Evolutionary conservation across 1,140 invertebrate species (phyloP), one percentile per base, ranked within the genome.

Genomic region (Bombus terrestris): DNA sequence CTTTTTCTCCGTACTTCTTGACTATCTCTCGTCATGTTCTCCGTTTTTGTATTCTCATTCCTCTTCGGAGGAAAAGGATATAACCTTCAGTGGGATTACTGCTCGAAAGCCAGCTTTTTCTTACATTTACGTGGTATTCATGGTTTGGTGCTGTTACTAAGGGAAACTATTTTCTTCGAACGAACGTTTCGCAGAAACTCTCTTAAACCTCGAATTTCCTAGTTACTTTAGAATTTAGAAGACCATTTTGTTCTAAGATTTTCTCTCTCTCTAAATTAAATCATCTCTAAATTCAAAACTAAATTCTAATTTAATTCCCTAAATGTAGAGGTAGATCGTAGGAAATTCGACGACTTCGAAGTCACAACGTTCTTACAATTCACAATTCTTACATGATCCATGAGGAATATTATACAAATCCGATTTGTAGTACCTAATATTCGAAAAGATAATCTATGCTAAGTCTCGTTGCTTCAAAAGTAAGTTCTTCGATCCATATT

Each of bases 151-250:
- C 39, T 72, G 71, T 59, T 41, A 37, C 78, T 62, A 41, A 73
- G 68, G 72, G 62, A 79, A 82, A 75, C 59, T 37, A n/a, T 85
- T 90, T 90, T 90, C 89, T 90, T 59, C 66, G 89, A 90, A 90
- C 59, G 28, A 53, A 71, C 15, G 43, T 37, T 89, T 87, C 81
- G 47, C 62, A 76, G 88, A 90, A 86, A 62, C 66, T 3, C 79
- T 73, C n/a, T 68, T 62, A n/a, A 1, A n/a, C 22, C 68, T 22
- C 0, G 22, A 43, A 43, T 12, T 39, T 28, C 3, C 8, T 37
- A 35, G 53, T 37, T n/a, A 18, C 57, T 66, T 18, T 32, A 66
- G 1, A 12, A 62, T 28, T 81, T 39, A 39, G 47, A 62, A 35
- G n/a, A 15, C 25, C 66, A 28, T 32, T 83, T 43, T 66, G 25